Conservation (phyloP, 2,888 invertebrate species). For the Sminthurides aquaticus region DNA sequence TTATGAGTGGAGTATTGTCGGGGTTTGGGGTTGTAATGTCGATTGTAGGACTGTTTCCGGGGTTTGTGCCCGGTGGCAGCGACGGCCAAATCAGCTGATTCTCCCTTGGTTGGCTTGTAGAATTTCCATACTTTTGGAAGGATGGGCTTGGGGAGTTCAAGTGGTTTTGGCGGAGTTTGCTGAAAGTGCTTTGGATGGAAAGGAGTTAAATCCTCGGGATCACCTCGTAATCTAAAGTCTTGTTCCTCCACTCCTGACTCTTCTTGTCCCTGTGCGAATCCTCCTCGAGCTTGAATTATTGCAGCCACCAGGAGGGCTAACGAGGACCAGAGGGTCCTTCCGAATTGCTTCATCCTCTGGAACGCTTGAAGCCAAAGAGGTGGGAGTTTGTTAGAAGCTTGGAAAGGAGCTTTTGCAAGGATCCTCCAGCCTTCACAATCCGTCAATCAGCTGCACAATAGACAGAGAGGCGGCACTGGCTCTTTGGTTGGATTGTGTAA, state of each 20-base stretch:
- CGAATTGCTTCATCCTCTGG: not conserved
- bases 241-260: not conserved
- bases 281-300: not conserved
- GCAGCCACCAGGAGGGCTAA: not conserved
- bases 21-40: slow-evolving; percentile 19
- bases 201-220: slow-evolving; percentile 19
- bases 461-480: too few species aligned
- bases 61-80: slow-evolving; percentile 14
- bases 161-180: not conserved
- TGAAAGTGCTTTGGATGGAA: slow-evolving; percentile 11
- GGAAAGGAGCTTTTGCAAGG: not conserved
- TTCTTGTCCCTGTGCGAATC: not conserved
- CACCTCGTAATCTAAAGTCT: slow-evolving; percentile 12
- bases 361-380: too few species aligned
- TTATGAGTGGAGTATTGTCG: slow-evolving; percentile 18
- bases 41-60: slow-evolving; percentile 19
- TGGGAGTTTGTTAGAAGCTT: not conserved
- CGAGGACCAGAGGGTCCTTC: not conserved
- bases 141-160: not conserved
- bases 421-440: not conserved
- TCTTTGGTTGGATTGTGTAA: slow-evolving; percentile 19
- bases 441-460: too few species aligned
- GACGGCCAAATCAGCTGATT: slow-evolving; percentile 12
- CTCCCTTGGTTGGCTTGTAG: slow-evolving; percentile 10
- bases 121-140: slow-evolving; percentile 9